Conservation (phyloP, 2,797 vertebrate species). For the Momotus momota region DNA sequence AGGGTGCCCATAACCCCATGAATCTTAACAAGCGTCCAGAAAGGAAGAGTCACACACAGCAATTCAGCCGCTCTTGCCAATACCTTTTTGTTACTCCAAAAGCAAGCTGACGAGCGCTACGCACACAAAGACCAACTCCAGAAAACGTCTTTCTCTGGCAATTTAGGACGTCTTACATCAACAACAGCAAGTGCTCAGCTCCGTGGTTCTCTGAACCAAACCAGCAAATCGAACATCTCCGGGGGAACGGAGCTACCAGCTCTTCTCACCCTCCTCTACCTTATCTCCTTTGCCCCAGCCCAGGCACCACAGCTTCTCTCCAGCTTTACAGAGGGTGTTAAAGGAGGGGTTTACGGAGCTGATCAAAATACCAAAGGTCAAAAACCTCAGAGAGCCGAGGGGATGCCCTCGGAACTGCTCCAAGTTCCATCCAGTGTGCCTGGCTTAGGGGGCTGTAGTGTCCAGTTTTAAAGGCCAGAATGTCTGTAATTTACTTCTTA, state of each 20-base stretch:
- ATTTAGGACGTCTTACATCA: neutral
- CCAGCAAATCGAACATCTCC: neutral
- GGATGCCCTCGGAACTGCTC: neutral
- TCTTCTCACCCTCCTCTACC: neutral
- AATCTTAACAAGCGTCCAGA: constrained; percentile 47
- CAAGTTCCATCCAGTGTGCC: neutral
- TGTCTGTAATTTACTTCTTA: too few relatives aligned
- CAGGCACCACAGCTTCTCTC: neutral
- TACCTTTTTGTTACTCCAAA: constrained; percentile 24
- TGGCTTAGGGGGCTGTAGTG: neutral
- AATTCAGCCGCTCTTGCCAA: constrained; percentile 31
- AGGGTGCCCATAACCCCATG: constrained; percentile 69
- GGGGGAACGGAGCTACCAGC: neutral
- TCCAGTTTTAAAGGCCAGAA: neutral
- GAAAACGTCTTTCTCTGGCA: neutral
- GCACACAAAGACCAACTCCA: neutral
- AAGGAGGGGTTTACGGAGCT: neutral
- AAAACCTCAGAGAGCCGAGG: neutral
- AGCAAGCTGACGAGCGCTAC: neutral
- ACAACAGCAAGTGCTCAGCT: neutral
- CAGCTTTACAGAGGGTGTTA: neutral
- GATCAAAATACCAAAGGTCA: too few relatives aligned
- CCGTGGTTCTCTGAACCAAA: neutral
- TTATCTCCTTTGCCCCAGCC: neutral
- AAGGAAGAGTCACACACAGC: constrained; percentile 2